A percentile compares a stretch with the other conserved stretches of the same genome.
Conservation (phyloP, 2,797 vertebrate genomes). For the Oreortyx pictus region DNA sequence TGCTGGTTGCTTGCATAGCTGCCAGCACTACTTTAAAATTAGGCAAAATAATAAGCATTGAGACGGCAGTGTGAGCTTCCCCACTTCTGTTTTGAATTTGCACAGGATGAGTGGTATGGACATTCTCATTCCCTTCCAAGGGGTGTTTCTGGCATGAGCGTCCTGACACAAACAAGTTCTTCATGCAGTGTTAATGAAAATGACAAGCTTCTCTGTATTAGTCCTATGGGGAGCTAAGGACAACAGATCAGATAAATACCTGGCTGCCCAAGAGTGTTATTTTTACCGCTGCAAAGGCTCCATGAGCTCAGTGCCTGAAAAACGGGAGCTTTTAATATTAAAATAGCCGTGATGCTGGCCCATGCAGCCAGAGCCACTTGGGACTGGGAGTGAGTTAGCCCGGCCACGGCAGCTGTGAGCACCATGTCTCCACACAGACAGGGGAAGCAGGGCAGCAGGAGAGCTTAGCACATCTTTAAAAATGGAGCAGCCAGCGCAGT, state of each 20-base stretch:
- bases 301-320: conserved; percentile 49
- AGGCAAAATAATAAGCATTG: conserved; percentile 14
- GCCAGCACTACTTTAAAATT: conserved; percentile 16
- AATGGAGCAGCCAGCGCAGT: neutral
- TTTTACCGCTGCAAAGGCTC: conserved; percentile 36
- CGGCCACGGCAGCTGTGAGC: neutral
- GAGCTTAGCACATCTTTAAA: neutral
- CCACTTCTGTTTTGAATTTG: conserved; percentile 57
- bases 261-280: conserved; percentile 60
- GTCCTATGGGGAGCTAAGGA: conserved; percentile 40
- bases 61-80: neutral
- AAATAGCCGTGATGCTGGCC: conserved; percentile 22
- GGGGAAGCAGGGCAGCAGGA: neutral
- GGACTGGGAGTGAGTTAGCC: conserved; percentile 30
- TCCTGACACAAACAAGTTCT: conserved; percentile 64
- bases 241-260: conserved; percentile 63
- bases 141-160: neutral
- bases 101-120: neutral
- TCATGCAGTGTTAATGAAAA: conserved; percentile 53
- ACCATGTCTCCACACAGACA: neutral
- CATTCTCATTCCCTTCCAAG: conserved; percentile 58
- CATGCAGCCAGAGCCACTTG: neutral
- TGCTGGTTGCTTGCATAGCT: neutral
- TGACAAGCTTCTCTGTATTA: conserved; percentile 36
- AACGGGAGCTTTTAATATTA: conserved; percentile 37